phyloP scores from a whole-genome alignment of 2,797 vertebrate genomes.

The Todus mexicanus region DNA sequence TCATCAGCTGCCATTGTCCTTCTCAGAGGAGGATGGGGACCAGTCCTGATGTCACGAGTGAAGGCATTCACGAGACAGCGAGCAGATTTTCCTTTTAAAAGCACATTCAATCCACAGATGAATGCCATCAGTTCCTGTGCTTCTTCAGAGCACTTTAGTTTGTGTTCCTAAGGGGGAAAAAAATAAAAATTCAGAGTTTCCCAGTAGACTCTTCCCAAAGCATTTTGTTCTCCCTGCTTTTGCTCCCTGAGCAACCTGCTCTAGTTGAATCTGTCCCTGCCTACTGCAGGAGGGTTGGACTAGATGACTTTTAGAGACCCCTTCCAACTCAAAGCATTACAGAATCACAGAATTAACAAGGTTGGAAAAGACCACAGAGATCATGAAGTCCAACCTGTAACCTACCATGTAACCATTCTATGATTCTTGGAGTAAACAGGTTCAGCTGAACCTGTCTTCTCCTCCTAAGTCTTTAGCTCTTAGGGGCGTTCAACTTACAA shows the following conservation, averaged over 20 bases:
- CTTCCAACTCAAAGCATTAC: too few species aligned
- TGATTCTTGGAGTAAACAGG: background rate
- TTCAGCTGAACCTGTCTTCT: background rate
- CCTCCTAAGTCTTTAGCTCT: background rate
- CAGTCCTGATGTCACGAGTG: accelerated
- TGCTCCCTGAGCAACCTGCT: too few species aligned
- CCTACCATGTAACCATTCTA: too few species aligned
- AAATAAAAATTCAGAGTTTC: background rate
- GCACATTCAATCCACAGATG: background rate
- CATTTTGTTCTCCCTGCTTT: background rate
- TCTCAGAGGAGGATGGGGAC: background rate
- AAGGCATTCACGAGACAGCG: background rate
- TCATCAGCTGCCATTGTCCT: background rate
- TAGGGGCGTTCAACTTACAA: background rate
- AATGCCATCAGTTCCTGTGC: background rate
- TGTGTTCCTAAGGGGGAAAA: background rate
- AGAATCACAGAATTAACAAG: too few species aligned
- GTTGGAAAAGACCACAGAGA: too few species aligned
- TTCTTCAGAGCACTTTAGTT: background rate
- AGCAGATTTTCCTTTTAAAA: background rate
- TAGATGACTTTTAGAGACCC: too few species aligned
- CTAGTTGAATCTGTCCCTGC: too few species aligned
- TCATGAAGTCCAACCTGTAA: too few species aligned
- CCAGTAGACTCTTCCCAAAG: background rate
- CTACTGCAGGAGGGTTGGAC: too few species aligned